phyloP scores from a whole-genome alignment of 1,140 invertebrate species.

The Drosophila azteca region DNA sequence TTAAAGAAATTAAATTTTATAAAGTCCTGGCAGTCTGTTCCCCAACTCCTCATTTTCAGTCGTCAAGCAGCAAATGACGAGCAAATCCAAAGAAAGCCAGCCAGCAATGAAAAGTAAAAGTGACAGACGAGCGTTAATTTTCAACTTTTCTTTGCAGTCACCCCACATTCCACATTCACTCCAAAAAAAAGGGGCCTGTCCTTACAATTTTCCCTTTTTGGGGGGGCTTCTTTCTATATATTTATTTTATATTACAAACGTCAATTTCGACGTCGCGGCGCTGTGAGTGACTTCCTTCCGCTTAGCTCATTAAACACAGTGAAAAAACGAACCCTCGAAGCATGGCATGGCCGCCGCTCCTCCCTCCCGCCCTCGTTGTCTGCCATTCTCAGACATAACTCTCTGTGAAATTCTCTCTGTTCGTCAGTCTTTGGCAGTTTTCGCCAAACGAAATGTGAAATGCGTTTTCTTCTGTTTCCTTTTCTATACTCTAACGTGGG shows the following conservation, averaged over 20 bases:
- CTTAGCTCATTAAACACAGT: slow-evolving; percentile 81
- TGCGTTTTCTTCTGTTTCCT: slow-evolving; percentile 45
- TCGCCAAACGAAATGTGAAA: slow-evolving; percentile 62
- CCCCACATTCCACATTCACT: neutral
- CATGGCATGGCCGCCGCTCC: neutral
- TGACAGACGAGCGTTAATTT: slow-evolving; percentile 75
- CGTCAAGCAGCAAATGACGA: slow-evolving; percentile 41
- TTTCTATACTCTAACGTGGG: too few species aligned
- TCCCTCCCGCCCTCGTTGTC: slow-evolving; percentile 11
- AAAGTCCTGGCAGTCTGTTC: slow-evolving; percentile 30
- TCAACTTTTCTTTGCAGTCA: slow-evolving; percentile 53
- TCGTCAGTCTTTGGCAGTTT: slow-evolving; percentile 53
- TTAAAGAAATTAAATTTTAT: slow-evolving; percentile 61
- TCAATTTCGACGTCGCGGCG: slow-evolving; percentile 62
- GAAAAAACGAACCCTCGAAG: slow-evolving; percentile 21
- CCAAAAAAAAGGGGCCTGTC: slow-evolving; percentile 32
- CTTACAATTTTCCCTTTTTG: slow-evolving; percentile 45
- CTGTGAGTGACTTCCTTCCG: slow-evolving; percentile 68
- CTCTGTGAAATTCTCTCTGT: slow-evolving; percentile 34
- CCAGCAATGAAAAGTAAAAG: slow-evolving; percentile 67
- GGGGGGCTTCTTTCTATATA: slow-evolving; percentile 60
- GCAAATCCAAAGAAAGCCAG: slow-evolving; percentile 52
- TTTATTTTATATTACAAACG: slow-evolving; percentile 73
- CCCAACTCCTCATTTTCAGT: slow-evolving; percentile 16
- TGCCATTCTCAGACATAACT: slow-evolving; percentile 61